Evolutionary conservation across 2,888 invertebrate species (phyloP).

Genomic region (Ennomos erosarius): DNA sequence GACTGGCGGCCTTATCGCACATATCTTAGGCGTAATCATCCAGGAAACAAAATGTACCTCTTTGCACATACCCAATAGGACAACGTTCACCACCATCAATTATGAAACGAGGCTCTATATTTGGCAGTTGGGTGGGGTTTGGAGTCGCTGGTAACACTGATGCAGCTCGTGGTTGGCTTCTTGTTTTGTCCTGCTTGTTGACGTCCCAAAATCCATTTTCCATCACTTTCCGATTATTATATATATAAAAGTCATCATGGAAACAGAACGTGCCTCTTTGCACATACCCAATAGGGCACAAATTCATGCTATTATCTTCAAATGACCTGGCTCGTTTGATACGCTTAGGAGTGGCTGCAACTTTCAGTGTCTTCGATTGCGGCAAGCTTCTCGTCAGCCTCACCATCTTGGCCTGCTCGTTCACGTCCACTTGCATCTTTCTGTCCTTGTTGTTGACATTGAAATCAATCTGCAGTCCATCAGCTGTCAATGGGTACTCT

Average conservation of each 20-base stretch:
- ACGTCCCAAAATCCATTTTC: conserved; percentile 12
- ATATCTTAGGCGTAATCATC: conserved; percentile 46
- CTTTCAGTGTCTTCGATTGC: background rate
- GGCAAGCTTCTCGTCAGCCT: conserved; percentile 8
- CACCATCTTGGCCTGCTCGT: conserved; percentile 29
- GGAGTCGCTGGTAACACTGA: background rate
- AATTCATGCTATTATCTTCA: background rate
- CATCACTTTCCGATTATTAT: no score
- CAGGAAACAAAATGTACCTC: conserved; percentile 51
- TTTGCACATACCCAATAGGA: conserved; percentile 44
- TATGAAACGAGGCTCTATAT: conserved; percentile 40
- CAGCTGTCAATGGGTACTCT: conserved; percentile 30
- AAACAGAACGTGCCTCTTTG: background rate
- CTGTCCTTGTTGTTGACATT: conserved; percentile 28
- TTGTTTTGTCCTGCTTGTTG: conserved; percentile 30
- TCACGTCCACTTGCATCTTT: conserved; percentile 31
- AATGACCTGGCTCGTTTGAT: background rate
- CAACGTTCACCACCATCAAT: conserved; percentile 44
- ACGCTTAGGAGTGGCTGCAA: background rate
- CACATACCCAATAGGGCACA: background rate
- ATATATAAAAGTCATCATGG: background rate
- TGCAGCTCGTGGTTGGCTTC: conserved; percentile 5
- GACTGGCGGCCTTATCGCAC: no score
- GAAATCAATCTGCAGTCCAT: conserved; percentile 34
- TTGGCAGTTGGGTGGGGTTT: conserved; percentile 17